These are phyloP conservation scores for Drosophila sp. DNA, from an alignment of 1,140 invertebrate genomes.

Conservation along the genomic window DNA sequence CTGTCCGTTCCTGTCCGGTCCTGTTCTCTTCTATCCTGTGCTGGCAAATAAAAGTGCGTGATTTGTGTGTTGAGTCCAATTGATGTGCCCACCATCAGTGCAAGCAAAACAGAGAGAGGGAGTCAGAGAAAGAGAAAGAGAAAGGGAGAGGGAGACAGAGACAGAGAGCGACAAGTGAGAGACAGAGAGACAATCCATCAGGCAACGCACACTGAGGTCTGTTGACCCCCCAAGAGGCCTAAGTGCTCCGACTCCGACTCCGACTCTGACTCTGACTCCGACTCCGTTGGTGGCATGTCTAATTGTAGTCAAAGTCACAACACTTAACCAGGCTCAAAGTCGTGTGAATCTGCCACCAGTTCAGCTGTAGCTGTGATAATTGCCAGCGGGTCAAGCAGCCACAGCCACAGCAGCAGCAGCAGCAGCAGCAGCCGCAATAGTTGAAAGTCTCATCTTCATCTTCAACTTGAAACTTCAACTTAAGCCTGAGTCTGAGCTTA, in stretches of 20 bases:
- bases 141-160: not conserved
- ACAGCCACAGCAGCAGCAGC: conserved; percentile 26
- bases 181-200: conserved; percentile 74
- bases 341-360: conserved; percentile 78
- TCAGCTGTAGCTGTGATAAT: conserved; percentile 62
- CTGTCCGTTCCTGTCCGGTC: not conserved
- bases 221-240: conserved; percentile 65
- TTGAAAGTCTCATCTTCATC: conserved; percentile 31
- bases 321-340: conserved; percentile 47
- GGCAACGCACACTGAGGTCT: conserved; percentile 64
- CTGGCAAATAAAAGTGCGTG: conserved; percentile 81
- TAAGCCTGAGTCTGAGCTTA: conserved; percentile 20
- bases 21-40: not conserved
- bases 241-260: not conserved
- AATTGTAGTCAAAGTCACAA: conserved; percentile 74
- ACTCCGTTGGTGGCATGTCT: conserved; percentile 57
- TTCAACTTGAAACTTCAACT: no score
- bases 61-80: conserved; percentile 63
- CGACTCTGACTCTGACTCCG: conserved; percentile 4
- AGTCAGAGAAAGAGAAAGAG: conserved; percentile 7
- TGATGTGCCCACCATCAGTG: conserved; percentile 70
- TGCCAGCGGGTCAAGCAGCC: conserved; percentile 70
- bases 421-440: conserved; percentile 23
- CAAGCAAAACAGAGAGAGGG: not conserved
- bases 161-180: conserved; percentile 7